A percentile compares a stretch with the other conserved stretches of the same genome.
Evolutionary conservation across 1,140 invertebrate species (phyloP).

Genomic region (Calycopis cecrops): DNA sequence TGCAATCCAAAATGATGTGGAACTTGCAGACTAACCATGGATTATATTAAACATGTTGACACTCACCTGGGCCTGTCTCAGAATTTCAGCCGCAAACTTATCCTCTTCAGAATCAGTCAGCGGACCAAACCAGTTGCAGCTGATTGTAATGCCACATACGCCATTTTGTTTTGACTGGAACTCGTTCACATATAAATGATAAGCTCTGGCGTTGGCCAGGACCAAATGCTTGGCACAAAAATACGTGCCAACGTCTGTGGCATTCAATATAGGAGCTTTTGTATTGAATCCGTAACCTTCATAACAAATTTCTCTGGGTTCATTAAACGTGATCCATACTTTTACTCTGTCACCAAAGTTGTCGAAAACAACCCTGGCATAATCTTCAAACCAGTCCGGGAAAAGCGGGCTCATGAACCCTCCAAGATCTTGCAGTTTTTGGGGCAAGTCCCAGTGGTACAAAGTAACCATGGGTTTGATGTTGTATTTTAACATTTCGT

Average conservation of each 20-base stretch:
- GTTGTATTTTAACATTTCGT: slow-evolving; percentile 61
- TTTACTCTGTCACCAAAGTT: slow-evolving; percentile 72
- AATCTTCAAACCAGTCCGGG: slow-evolving; percentile 73
- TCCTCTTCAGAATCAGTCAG: slow-evolving; percentile 63
- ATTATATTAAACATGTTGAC: not conserved
- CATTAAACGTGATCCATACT: slow-evolving; percentile 72
- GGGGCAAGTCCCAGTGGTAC: slow-evolving; percentile 57
- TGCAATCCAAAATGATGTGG: too few relatives aligned
- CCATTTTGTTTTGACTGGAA: slow-evolving; percentile 52
- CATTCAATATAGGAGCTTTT: slow-evolving; percentile 44
- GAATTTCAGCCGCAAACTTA: slow-evolving; percentile 66
- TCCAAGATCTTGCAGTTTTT: slow-evolving; percentile 50
- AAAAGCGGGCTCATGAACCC: slow-evolving; percentile 51
- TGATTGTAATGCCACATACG: slow-evolving; percentile 75
- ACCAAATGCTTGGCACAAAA: slow-evolving; percentile 74
- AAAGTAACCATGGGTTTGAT: slow-evolving; percentile 59
- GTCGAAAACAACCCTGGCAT: slow-evolving; percentile 66
- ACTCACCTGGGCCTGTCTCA: slow-evolving; percentile 36
- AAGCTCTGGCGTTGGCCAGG: slow-evolving; percentile 75
- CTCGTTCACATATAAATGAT: slow-evolving; percentile 54
- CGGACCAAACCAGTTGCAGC: slow-evolving; percentile 74
- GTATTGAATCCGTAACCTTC: slow-evolving; percentile 46
- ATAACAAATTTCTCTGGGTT: slow-evolving; percentile 57
- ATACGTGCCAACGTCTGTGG: slow-evolving; percentile 59
- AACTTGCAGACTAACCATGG: too few relatives aligned